Evolutionary conservation across 2,888 invertebrate genomes (phyloP).

Genomic region (Synergus gifuensis): DNA sequence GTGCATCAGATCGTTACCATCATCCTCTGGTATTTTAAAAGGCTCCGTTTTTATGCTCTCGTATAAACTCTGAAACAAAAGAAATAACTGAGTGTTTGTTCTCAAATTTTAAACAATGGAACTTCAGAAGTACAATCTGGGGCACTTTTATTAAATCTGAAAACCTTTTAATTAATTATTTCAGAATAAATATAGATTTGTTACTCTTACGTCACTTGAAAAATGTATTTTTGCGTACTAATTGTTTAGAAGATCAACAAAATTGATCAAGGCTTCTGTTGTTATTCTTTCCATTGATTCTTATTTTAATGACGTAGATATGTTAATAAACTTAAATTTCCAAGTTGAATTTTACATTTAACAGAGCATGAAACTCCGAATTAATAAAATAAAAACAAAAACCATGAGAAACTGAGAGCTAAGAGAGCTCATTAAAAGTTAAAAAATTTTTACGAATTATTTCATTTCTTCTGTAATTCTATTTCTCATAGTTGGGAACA

Average conservation of each 20-base stretch:
- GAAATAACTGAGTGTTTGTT: slow-evolving; percentile 20
- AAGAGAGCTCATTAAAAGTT: too few species aligned
- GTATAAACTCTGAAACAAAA: slow-evolving; percentile 88
- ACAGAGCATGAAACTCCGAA: neutral
- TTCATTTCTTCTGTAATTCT: too few species aligned
- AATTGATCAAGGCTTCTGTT: neutral
- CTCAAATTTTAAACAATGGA: neutral
- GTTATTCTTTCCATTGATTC: neutral
- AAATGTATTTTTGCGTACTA: neutral
- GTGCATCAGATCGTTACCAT: slow-evolving; percentile 99
- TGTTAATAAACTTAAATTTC: neutral
- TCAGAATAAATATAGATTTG: neutral
- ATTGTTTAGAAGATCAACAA: neutral
- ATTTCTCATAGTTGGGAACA: too few species aligned
- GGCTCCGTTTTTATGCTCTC: slow-evolving; percentile 99
- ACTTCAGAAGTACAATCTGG: neutral
- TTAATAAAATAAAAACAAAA: neutral
- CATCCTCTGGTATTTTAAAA: slow-evolving; percentile 99
- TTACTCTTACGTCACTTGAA: neutral
- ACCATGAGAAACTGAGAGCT: too few species aligned
- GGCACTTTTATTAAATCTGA: too few species aligned
- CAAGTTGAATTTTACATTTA: neutral
- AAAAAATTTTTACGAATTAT: too few species aligned
- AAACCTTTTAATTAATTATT: too few species aligned
- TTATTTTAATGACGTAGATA: neutral